A percentile compares a stretch with the other conserved stretches of the same genome.
phyloP scores from a whole-genome alignment of 2,113 vertebrate genomes.

The Phyllopteryx taeniolatus region DNA sequence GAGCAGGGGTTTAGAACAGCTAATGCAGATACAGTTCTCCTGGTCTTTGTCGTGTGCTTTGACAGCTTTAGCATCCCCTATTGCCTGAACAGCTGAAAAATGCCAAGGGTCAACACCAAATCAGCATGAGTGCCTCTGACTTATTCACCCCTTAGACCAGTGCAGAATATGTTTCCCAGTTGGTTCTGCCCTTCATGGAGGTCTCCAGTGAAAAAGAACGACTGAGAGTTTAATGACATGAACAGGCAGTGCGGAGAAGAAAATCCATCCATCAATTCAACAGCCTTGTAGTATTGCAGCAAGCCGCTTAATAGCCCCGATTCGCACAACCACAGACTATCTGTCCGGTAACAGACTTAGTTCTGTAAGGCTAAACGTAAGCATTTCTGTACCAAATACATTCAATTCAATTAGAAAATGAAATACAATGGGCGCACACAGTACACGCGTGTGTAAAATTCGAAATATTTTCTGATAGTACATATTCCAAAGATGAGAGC shows the following conservation, averaged over 20 bases:
- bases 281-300: slow-evolving; percentile 11
- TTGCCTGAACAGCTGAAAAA: slow-evolving; percentile 14
- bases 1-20: slow-evolving; percentile 13
- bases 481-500: too few species aligned
- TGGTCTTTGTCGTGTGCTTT: not conserved
- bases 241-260: slow-evolving; percentile 27
- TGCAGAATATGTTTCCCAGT: slow-evolving; percentile 9
- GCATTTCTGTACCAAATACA: too few species aligned
- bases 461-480: too few species aligned
- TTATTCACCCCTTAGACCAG: not conserved
- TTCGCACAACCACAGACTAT: not conserved
- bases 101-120: slow-evolving; percentile 24
- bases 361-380: too few species aligned
- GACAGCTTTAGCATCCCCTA: not conserved
- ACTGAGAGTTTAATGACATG: slow-evolving; percentile 46
- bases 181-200: slow-evolving; percentile 38
- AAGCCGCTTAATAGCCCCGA: not conserved
- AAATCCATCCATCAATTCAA: slow-evolving; percentile 25
- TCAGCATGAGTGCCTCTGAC: slow-evolving; percentile 3
- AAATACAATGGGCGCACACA: too few species aligned
- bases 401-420: too few species aligned
- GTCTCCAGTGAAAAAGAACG: slow-evolving; percentile 34
- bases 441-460: too few species aligned
- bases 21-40: not conserved
- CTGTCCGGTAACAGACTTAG: too few species aligned